These are phyloP conservation scores for Ceyx cyanopectus DNA, from an alignment of 2,113 vertebrate genomes.

Conservation along the genomic window DNA sequence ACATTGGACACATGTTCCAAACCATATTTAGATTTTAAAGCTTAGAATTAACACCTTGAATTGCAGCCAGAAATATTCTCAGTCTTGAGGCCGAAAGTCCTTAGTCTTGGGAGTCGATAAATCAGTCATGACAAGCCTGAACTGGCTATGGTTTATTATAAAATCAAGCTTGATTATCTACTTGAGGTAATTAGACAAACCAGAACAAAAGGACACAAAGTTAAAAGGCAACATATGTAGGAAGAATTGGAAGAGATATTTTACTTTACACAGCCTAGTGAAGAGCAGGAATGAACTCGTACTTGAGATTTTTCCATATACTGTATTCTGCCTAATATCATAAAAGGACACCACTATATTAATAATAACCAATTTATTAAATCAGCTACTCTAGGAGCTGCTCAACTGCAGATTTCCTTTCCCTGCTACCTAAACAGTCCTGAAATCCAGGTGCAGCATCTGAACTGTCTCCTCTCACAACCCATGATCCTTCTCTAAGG, in stretches of 20 bases:
- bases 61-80: constrained; percentile 36
- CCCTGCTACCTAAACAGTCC: neutral
- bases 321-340: neutral
- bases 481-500: neutral
- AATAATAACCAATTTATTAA: neutral
- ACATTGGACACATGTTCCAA: neutral
- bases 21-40: constrained; percentile 14
- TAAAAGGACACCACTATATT: neutral
- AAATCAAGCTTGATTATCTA: constrained; percentile 54
- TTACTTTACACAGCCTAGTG: neutral
- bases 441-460: neutral
- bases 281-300: neutral
- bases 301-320: neutral
- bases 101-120: constrained; percentile 1
- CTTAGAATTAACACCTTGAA: constrained; percentile 38
- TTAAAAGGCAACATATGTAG: constrained; percentile 38
- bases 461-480: neutral
- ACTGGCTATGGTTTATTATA: constrained; percentile 5
- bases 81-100: constrained; percentile 27
- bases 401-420: neutral
- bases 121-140: constrained; percentile 49
- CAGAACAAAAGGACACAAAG: constrained; percentile 55
- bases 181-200: constrained; percentile 39
- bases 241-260: neutral
- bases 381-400: neutral